Conservation (phyloP, 2,797 vertebrate species). For the Sebastes jordani region DNA sequence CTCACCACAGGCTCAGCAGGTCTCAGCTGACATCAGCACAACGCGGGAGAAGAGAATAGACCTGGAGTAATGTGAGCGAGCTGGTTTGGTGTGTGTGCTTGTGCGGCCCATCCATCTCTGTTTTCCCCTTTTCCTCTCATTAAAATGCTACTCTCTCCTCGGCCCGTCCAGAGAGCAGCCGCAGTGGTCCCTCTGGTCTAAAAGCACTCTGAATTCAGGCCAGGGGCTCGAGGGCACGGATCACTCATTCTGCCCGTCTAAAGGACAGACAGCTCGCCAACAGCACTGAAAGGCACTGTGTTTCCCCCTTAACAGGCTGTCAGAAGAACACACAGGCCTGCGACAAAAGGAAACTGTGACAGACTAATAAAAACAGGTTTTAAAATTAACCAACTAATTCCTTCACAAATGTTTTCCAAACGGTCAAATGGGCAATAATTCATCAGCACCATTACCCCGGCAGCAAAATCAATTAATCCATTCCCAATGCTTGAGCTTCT, state of each 20-base stretch:
- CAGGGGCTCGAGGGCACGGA: conserved; percentile 16
- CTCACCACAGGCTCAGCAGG: background rate
- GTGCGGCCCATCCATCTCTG: conserved; percentile 43
- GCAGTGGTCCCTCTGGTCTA: conserved; percentile 24
- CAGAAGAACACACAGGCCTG: background rate
- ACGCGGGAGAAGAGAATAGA: background rate
- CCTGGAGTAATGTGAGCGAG: conserved; percentile 3
- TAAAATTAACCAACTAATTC: background rate
- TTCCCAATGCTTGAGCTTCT: conserved; percentile 17
- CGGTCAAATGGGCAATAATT: background rate
- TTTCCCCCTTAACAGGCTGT: conserved; percentile 29
- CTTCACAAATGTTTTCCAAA: conserved; percentile 15
- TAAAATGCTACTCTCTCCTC: conserved; percentile 41
- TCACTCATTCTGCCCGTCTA: conserved; percentile 30
- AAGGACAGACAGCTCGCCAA: conserved; percentile 29
- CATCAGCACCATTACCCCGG: background rate
- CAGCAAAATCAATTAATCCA: conserved; percentile 47
- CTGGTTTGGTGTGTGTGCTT: background rate
- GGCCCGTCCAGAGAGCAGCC: background rate
- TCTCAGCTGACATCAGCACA: conserved; percentile 41
- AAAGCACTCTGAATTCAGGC: conserved; percentile 53
- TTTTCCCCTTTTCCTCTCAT: conserved; percentile 28
- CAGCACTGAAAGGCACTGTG: conserved; percentile 12
- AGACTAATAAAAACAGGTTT: background rate
- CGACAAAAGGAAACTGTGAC: background rate